A percentile compares a stretch with the other conserved stretches of the same genome.
phyloP scores from a whole-genome alignment of 2,797 vertebrate genomes.

The Helicolenus hilgendorfi region DNA sequence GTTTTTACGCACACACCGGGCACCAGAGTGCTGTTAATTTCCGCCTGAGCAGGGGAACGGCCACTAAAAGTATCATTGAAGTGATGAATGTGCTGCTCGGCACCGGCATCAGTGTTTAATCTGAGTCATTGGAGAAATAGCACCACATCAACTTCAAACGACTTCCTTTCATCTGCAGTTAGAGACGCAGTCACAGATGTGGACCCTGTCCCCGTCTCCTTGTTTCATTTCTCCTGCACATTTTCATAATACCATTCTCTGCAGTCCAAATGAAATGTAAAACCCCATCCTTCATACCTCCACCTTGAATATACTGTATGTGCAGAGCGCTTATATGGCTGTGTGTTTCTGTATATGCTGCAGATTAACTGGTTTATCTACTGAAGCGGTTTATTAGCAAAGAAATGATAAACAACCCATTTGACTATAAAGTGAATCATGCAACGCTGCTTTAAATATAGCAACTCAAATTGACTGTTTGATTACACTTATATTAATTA shows the following conservation, averaged over 20 bases:
- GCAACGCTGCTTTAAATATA: not conserved
- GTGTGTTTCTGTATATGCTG: not conserved
- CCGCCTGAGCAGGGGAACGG: conserved; percentile 73
- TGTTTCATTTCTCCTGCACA: conserved; percentile 38
- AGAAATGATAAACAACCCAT: too few relatives aligned
- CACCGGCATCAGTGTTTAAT: conserved; percentile 84
- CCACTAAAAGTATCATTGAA: conserved; percentile 83
- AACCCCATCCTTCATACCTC: conserved; percentile 13
- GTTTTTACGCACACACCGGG: conserved; percentile 49
- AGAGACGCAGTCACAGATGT: conserved; percentile 67
- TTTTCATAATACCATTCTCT: conserved; percentile 32
- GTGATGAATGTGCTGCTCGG: conserved; percentile 81
- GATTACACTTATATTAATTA: not conserved
- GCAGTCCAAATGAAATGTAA: not conserved
- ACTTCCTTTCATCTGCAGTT: conserved; percentile 82
- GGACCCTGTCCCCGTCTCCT: conserved; percentile 35
- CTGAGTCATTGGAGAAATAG: conserved; percentile 84
- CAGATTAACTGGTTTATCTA: too few relatives aligned
- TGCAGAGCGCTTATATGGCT: not conserved
- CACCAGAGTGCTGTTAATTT: conserved; percentile 85
- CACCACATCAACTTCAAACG: conserved; percentile 81
- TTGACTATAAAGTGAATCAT: not conserved
- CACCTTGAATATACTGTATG: not conserved
- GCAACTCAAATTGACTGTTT: not conserved
- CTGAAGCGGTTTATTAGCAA: too few relatives aligned